Percentiles rank a stretch among this genome's conserved stretches.
Evolutionary conservation across 2,797 vertebrate genomes (phyloP).

Genomic region (Acrocephalus scirpaceus): DNA sequence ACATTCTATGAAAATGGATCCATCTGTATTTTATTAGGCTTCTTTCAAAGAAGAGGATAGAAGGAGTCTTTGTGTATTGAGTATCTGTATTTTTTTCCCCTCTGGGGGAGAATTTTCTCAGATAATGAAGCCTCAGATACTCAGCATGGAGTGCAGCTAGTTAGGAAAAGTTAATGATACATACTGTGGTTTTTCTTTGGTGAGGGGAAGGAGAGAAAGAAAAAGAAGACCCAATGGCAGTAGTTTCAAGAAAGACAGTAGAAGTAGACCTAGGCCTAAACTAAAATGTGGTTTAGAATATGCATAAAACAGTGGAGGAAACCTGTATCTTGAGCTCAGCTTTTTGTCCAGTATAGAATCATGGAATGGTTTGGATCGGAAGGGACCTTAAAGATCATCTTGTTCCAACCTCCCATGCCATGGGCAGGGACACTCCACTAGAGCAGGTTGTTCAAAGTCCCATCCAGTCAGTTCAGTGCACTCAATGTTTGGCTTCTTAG

Average conservation of each 20-base stretch:
- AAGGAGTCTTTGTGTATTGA: background rate
- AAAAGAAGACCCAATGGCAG: background rate
- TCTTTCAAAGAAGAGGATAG: background rate
- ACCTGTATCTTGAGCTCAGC: background rate
- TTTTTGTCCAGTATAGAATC: background rate
- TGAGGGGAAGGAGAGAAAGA: background rate
- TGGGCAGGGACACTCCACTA: background rate
- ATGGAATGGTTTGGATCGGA: background rate
- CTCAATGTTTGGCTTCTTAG: background rate
- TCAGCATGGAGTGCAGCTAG: background rate
- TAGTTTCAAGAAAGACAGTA: background rate
- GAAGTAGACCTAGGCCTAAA: background rate
- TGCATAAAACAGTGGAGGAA: background rate
- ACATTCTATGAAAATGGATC: background rate
- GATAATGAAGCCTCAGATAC: background rate
- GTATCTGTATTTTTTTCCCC: background rate
- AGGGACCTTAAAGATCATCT: background rate
- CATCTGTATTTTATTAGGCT: background rate
- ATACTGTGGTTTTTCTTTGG: background rate
- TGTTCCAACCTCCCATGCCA: background rate
- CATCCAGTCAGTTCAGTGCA: background rate
- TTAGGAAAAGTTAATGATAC: background rate
- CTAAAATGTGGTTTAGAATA: background rate
- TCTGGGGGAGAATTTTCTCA: background rate
- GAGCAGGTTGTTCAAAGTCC: accelerated